Evolutionary conservation across 2,888 invertebrate genomes (phyloP).

Genomic region (Theretra japonica): DNA sequence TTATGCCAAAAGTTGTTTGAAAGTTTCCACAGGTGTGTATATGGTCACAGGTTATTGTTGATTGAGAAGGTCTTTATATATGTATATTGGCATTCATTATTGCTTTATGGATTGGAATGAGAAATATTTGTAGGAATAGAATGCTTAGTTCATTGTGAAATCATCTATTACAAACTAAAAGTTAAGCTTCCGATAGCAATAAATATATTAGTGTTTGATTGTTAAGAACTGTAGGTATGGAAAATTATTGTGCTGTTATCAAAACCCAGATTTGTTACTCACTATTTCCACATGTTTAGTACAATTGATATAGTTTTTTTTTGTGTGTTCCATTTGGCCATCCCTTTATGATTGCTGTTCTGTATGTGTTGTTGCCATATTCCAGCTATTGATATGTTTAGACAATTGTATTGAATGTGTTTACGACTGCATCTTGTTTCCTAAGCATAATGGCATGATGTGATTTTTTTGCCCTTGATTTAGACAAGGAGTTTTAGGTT

Average conservation of each 20-base stretch:
- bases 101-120: conserved; percentile 17
- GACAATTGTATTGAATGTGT: neutral
- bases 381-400: neutral
- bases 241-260: conserved; percentile 25
- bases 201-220: conserved; percentile 21
- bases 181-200: conserved; percentile 23
- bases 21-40: neutral
- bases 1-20: neutral
- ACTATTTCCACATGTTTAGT: neutral
- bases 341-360: conserved; percentile 1
- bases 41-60: conserved; percentile 8
- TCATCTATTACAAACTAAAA: neutral
- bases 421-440: neutral
- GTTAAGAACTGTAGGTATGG: conserved; percentile 22
- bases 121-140: conserved; percentile 21
- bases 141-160: conserved; percentile 3
- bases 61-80: conserved; percentile 11
- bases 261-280: conserved; percentile 10
- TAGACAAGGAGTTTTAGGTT: conserved; percentile 32
- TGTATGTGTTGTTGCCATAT: conserved; percentile 7
- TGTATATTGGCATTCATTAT: neutral
- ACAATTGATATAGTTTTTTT: neutral
- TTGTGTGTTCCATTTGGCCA: neutral
- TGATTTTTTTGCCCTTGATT: conserved; percentile 27
- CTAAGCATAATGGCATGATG: conserved; percentile 8